Conservation (phyloP, 2,797 vertebrate genomes). For the Phalanger gymnotis region DNA sequence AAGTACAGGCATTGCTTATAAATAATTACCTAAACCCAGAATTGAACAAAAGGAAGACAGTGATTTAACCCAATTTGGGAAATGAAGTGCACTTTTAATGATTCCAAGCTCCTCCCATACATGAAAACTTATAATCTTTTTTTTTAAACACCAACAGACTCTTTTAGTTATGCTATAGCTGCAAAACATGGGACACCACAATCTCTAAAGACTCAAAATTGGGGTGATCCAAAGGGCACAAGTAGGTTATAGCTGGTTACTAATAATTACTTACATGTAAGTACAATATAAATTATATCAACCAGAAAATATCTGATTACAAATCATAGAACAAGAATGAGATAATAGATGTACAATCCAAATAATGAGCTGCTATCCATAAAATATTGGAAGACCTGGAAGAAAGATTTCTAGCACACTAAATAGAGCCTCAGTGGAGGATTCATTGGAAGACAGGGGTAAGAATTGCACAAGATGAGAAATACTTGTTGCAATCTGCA, state of each 20-base stretch:
- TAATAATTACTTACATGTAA: background rate
- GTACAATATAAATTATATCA: background rate
- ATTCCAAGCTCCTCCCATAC: background rate
- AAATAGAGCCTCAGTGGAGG: background rate
- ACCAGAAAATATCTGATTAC: background rate
- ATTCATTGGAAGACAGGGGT: background rate
- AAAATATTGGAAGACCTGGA: background rate
- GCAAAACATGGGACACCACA: background rate
- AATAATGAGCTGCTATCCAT: background rate
- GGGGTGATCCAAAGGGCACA: background rate
- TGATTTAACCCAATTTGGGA: background rate
- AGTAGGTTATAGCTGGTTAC: background rate
- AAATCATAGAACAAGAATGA: background rate
- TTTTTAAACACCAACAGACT: background rate
- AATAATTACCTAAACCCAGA: background rate
- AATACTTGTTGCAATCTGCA: background rate
- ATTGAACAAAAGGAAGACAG: background rate
- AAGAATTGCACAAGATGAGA: background rate
- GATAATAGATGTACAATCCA: background rate
- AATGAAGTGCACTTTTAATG: background rate
- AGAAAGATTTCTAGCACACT: background rate
- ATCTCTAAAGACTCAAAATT: background rate
- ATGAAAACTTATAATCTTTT: background rate
- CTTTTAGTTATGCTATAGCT: too few relatives aligned
- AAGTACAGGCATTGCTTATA: background rate